Evolutionary conservation across 1,140 invertebrate species (phyloP), one percentile per base, ranked within the genome.

Genomic region (Bemisia tabaci): DNA sequence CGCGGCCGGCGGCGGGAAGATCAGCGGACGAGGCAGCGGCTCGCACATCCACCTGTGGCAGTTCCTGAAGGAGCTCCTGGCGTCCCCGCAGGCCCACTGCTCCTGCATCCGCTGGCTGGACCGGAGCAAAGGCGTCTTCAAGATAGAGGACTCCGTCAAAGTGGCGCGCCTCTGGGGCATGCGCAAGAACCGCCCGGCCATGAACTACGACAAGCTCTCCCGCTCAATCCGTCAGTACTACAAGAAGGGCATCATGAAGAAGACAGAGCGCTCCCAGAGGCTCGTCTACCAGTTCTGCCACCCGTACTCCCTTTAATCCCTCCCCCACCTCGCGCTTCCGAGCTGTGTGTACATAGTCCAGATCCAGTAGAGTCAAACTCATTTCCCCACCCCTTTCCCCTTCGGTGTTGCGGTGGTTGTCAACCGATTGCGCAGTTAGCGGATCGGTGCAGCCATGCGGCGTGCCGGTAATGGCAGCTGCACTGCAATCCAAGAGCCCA

Each of bases 221-320:
- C 86, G 97, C 60, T 97, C 95, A 69, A 97, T 99, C 71, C 82
- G 97, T 22, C 97, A 99, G 78, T 99, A 99, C 80, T 99, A 99
- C 84, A 98, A 98, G 79, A 99, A 99, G 78, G 95, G 95, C 60
- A 99, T 99, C 78, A 99, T 99, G 92, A 97, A 97, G 82, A 99
- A 99, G 78, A 98, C 97, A 1, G 94, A 97, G 74, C 83, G 96
- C 58, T 96, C 94, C 67, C 97, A 99, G 80, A 85, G 97, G 74
- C 84, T 99, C 68, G 97, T 99, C 62, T 99, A 99, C 79, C 96
- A 98, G 79, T 99, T 99, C 78, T 97, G 95, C 77, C 89, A 94
- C 78, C 92, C 93, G 5, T 97, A 97, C 78, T 48, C 33, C 33
- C 33, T 48, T 48, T 48, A 48, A 48, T n/a, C n/a, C n/a, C n/a